Evolutionary conservation across 2,888 invertebrate genomes (phyloP).

Genomic region (Margaritifera margaritifera): DNA sequence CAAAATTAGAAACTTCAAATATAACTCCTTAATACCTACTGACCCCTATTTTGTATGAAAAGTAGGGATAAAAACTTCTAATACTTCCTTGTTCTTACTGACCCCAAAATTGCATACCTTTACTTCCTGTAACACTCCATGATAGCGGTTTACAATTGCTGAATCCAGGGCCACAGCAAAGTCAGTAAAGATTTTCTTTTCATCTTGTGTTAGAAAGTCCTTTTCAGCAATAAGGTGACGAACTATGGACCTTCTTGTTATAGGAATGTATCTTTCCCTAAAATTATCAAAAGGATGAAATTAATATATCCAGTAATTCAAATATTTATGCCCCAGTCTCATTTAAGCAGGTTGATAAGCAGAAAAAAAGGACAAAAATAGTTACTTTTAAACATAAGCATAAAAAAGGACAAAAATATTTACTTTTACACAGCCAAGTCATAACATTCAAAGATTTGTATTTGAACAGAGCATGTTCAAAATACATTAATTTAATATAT

Average conservation of each 20-base stretch:
- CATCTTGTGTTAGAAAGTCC: conserved; percentile 59
- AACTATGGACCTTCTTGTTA: conserved; percentile 66
- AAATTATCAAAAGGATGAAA: conserved; percentile 8
- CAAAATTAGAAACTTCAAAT: background rate
- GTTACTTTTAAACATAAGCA: too few species aligned
- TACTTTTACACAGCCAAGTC: too few species aligned
- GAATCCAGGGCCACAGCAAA: conserved; percentile 68
- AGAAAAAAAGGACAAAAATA: too few species aligned
- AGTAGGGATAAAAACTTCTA: too few species aligned
- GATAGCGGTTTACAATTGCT: conserved; percentile 67
- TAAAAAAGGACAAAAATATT: too few species aligned
- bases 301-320: too few species aligned
- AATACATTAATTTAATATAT: too few species aligned
- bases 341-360: too few species aligned
- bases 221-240: conserved; percentile 63
- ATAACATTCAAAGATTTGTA: too few species aligned
- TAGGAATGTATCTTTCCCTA: conserved; percentile 69
- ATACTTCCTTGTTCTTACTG: too few species aligned
- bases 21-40: background rate
- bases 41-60: background rate
- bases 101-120: conserved; percentile 57
- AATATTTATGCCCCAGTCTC: too few species aligned
- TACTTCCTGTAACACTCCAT: conserved; percentile 66
- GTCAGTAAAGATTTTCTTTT: conserved; percentile 62
- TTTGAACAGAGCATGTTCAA: too few species aligned